Percentiles rank a stretch among this genome's conserved stretches.
Conservation (phyloP, 1,140 invertebrate genomes). For the Oryctes rhinoceros region DNA sequence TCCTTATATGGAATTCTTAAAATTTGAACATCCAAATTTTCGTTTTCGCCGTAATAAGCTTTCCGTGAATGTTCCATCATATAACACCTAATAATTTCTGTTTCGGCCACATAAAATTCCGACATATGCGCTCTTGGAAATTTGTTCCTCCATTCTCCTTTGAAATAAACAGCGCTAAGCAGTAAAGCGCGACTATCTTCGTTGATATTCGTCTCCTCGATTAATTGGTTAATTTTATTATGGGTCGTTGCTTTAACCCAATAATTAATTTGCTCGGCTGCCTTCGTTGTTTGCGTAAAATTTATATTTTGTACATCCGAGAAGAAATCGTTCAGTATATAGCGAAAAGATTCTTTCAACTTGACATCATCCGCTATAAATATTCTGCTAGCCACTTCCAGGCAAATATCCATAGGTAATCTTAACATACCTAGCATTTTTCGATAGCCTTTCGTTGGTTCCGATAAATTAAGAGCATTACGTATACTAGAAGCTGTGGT, state of each 20-base stretch:
- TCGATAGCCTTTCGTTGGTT: background rate
- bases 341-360: background rate
- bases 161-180: slow-evolving; percentile 84
- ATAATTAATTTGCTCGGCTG: slow-evolving; percentile 67
- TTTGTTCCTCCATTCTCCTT: slow-evolving; percentile 50
- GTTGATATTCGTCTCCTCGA: slow-evolving; percentile 65
- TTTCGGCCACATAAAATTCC: background rate
- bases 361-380: background rate
- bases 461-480: background rate
- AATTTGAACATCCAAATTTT: background rate
- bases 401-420: background rate
- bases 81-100: background rate
- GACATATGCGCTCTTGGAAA: background rate
- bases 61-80: background rate
- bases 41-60: background rate
- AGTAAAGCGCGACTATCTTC: slow-evolving; percentile 69
- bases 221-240: slow-evolving; percentile 72
- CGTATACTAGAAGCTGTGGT: background rate
- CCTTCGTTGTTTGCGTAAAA: slow-evolving; percentile 59
- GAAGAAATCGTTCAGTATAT: slow-evolving; percentile 58
- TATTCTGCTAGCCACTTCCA: background rate
- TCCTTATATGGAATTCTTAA: background rate
- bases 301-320: slow-evolving; percentile 65
- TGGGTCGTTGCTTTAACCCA: slow-evolving; percentile 76
- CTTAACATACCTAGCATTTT: background rate